Conservation (phyloP, 2,888 invertebrate genomes). For the Rhimphoctona megacephalus region DNA sequence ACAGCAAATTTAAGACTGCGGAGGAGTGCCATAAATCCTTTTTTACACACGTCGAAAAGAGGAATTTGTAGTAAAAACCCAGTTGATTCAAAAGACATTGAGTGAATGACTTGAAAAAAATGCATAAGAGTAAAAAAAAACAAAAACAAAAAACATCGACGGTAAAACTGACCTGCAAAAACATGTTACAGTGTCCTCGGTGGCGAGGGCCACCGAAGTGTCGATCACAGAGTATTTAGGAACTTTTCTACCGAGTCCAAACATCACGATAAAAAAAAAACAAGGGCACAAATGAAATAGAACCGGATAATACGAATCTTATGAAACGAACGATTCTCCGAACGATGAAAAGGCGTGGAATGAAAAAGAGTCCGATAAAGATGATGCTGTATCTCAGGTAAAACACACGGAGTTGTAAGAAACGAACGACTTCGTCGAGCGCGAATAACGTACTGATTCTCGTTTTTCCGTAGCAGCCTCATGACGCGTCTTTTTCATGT, state of each 20-base stretch:
- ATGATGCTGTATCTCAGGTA: neutral
- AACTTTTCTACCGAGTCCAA: conserved; percentile 78
- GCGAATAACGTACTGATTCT: conserved; percentile 62
- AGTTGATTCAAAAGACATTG: neutral
- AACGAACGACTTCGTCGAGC: conserved; percentile 43
- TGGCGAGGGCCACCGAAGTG: conserved; percentile 88
- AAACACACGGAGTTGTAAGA: neutral
- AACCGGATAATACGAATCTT: neutral
- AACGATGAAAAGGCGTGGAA: neutral
- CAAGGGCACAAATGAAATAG: neutral
- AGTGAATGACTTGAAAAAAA: neutral
- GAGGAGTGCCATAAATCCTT: neutral
- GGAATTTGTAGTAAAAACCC: neutral
- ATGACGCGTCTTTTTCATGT: conserved; percentile 30
- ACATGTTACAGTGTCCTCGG: conserved; percentile 91
- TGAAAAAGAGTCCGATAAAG: neutral
- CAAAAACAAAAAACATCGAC: neutral
- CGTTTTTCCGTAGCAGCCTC: conserved; percentile 50
- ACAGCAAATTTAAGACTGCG: neutral
- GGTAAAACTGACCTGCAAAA: conserved; percentile 90
- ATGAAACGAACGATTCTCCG: neutral
- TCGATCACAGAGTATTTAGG: conserved; percentile 83
- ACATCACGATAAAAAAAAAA: conserved; percentile 57
- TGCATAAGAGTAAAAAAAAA: neutral
- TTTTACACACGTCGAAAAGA: neutral